Percentiles rank a stretch among this genome's conserved stretches.
Conservation (phyloP, 2,888 invertebrate genomes). For the Melinaea marsaeus region DNA sequence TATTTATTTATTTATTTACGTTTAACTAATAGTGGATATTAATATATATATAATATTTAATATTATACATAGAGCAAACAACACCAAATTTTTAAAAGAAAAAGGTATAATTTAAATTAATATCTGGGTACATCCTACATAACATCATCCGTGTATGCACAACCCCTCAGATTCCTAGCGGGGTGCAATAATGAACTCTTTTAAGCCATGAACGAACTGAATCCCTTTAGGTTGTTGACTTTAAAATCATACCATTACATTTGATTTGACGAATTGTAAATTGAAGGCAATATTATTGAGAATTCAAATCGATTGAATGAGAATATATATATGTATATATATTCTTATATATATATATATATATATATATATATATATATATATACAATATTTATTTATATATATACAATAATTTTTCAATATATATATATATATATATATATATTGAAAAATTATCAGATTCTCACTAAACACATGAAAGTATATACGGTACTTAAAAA, state of each 20-base stretch:
- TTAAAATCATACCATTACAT: slow-evolving; percentile 34
- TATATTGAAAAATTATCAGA: too few relatives aligned
- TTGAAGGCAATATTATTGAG: background rate
- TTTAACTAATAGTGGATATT: background rate
- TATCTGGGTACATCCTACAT: slow-evolving; percentile 33
- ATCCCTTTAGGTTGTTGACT: slow-evolving; percentile 49
- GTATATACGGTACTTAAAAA: too few relatives aligned
- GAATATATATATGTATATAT: too few relatives aligned
- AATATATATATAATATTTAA: background rate
- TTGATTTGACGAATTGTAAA: slow-evolving; percentile 22
- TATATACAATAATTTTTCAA: too few relatives aligned
- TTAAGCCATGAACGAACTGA: slow-evolving; percentile 36
- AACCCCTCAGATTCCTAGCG: slow-evolving; percentile 33
- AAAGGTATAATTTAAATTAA: background rate
- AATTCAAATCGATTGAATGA: background rate
- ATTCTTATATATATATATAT: too few relatives aligned
- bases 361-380: too few relatives aligned
- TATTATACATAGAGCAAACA: background rate
- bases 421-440: too few relatives aligned
- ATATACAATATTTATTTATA: too few relatives aligned
- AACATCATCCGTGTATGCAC: slow-evolving; percentile 32
- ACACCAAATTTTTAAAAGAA: too few relatives aligned
- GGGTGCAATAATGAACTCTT: slow-evolving; percentile 51
- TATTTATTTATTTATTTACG: background rate
- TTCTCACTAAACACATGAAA: too few relatives aligned